Conservation (phyloP, 2,888 invertebrate species). For the Sarcophaga subvicina region DNA sequence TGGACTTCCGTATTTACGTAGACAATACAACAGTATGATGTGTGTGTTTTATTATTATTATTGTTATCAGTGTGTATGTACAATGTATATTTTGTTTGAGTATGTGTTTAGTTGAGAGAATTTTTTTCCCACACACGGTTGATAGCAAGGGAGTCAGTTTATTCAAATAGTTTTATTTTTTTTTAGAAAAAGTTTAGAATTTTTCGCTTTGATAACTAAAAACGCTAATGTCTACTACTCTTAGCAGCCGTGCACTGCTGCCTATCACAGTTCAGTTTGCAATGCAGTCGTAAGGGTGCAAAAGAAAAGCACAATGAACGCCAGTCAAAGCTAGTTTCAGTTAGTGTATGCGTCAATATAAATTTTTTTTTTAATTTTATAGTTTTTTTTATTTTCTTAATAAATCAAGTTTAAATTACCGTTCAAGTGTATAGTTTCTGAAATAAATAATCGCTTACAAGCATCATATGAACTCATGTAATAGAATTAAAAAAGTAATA, state of each 20-base stretch:
- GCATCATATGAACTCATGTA: background rate
- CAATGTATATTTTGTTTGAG: background rate
- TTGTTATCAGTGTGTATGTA: background rate
- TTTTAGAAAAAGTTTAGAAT: constrained; percentile 9
- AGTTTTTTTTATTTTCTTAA: constrained; percentile 24
- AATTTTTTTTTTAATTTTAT: background rate
- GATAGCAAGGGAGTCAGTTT: constrained; percentile 15
- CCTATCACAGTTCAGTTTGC: constrained; percentile 75
- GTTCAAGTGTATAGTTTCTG: background rate
- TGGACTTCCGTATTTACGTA: constrained; percentile 61
- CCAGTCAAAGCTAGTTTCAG: background rate
- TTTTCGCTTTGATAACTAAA: constrained; percentile 24
- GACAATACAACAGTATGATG: background rate
- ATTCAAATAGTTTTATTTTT: constrained; percentile 2
- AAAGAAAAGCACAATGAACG: constrained; percentile 53
- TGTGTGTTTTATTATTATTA: background rate
- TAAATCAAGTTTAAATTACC: background rate
- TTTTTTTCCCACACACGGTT: too few relatives aligned
- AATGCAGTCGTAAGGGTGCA: constrained; percentile 72
- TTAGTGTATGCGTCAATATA: constrained; percentile 26
- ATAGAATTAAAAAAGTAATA: background rate
- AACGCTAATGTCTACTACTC: constrained; percentile 34
- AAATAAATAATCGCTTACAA: background rate
- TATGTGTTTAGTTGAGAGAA: background rate
- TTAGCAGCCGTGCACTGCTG: constrained; percentile 8